These are phyloP conservation scores for Drosophila quadrilineata DNA, from an alignment of 1,140 invertebrate genomes.

Conservation along the genomic window DNA sequence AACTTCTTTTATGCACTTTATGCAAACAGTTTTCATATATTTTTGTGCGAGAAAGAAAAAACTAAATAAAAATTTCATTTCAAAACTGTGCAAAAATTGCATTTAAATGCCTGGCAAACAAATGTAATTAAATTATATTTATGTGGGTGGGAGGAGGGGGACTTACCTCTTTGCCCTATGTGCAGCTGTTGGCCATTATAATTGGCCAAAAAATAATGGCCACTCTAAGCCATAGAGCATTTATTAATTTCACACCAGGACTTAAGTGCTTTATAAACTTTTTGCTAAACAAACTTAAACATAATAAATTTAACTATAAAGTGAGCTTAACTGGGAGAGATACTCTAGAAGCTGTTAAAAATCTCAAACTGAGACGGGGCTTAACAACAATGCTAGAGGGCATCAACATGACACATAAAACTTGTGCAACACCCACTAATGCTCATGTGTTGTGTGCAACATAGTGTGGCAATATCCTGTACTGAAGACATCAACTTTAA, in stretches of 20 bases:
- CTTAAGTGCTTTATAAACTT: not conserved
- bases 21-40: not conserved
- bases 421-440: not conserved
- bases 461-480: constrained; percentile 9
- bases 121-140: constrained; percentile 33
- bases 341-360: not conserved
- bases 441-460: not conserved
- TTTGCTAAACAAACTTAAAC: not conserved
- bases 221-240: not conserved
- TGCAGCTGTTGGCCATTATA: not conserved
- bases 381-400: constrained; percentile 2
- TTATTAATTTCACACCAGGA: constrained; percentile 23
- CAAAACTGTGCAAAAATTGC: constrained; percentile 9
- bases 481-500: constrained; percentile 23
- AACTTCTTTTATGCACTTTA: constrained; percentile 15
- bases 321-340: not conserved
- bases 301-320: not conserved
- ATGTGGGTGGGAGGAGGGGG: too few species aligned
- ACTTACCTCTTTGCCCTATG: not conserved
- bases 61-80: constrained; percentile 47
- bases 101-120: constrained; percentile 29
- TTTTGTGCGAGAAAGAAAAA: constrained; percentile 26
- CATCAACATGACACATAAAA: constrained; percentile 26
- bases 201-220: not conserved
- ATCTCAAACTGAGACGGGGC: not conserved